Evolutionary conservation across 2,888 invertebrate genomes (phyloP).

Genomic region (Candidula unifasciata): DNA sequence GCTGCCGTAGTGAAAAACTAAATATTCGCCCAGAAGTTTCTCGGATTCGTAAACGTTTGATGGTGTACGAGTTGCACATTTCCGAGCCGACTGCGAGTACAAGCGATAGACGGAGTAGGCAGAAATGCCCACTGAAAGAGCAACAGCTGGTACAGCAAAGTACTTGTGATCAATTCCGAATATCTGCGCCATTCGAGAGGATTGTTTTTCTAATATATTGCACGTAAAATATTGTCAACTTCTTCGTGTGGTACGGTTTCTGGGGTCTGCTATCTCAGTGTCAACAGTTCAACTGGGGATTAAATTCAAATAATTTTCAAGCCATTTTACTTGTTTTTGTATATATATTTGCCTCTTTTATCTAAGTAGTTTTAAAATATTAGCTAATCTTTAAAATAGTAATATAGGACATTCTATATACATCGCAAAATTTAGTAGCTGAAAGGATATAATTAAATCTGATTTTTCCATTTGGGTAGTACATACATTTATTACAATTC

Average conservation of each 20-base stretch:
- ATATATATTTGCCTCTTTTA: too few relatives aligned
- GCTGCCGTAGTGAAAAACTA: slow-evolving; percentile 74
- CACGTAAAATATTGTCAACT: neutral
- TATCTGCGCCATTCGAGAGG: slow-evolving; percentile 59
- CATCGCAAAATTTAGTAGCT: too few relatives aligned
- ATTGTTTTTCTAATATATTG: neutral
- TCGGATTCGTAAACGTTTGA: slow-evolving; percentile 67
- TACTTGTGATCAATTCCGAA: slow-evolving; percentile 66
- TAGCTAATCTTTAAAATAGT: too few relatives aligned
- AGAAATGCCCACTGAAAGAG: slow-evolving; percentile 64
- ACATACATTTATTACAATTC: too few relatives aligned
- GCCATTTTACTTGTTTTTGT: too few relatives aligned
- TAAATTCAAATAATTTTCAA: too few relatives aligned
- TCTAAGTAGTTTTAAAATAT: too few relatives aligned
- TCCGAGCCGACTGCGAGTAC: neutral
- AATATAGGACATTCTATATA: too few relatives aligned
- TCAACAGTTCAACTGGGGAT: too few relatives aligned
- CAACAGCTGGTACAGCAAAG: slow-evolving; percentile 61
- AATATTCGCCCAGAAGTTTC: slow-evolving; percentile 72
- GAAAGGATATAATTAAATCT: too few relatives aligned
- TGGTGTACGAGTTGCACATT: neutral
- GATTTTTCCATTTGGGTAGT: too few relatives aligned
- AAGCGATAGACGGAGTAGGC: slow-evolving; percentile 64
- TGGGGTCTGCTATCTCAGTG: too few relatives aligned
- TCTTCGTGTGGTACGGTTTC: neutral